These are phyloP conservation scores for Tylochromis polylepis DNA, from an alignment of 2,113 vertebrate genomes.

Conservation along the genomic window DNA sequence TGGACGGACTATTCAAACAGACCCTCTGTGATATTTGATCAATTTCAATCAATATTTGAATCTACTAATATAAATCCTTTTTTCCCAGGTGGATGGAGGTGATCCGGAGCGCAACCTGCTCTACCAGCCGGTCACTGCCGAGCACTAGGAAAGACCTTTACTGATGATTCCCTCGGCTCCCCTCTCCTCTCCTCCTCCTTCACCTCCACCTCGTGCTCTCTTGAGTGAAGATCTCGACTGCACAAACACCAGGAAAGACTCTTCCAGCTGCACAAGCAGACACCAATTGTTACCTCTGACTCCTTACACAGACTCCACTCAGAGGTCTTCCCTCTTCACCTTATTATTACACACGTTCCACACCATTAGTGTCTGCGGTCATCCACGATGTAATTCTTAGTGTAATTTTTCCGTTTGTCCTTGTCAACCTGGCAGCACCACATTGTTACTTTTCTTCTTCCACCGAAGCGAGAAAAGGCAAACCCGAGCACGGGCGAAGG, in stretches of 20 bases:
- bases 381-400: not conserved
- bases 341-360: not conserved
- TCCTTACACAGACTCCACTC: not conserved
- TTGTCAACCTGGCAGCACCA: not conserved
- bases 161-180: constrained; percentile 52
- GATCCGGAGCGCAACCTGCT: constrained; percentile 93
- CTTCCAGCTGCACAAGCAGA: not conserved
- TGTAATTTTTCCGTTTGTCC: not conserved
- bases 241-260: not conserved
- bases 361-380: not conserved
- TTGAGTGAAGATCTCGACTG: not conserved
- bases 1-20: not conserved
- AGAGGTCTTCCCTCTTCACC: not conserved
- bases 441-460: not conserved
- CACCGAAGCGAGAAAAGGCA: not conserved
- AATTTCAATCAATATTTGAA: not conserved
- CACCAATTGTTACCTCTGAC: not conserved
- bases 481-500: not conserved
- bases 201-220: not conserved
- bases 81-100: constrained; percentile 94
- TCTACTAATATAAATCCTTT: not conserved
- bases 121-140: constrained; percentile 77
- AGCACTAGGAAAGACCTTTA: constrained; percentile 77
- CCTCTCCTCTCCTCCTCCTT: not conserved
- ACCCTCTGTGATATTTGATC: not conserved